Percentiles rank a stretch among this genome's conserved stretches.
phyloP scores from a whole-genome alignment of 2,888 invertebrate species.

The Stegana nigrithorax region DNA sequence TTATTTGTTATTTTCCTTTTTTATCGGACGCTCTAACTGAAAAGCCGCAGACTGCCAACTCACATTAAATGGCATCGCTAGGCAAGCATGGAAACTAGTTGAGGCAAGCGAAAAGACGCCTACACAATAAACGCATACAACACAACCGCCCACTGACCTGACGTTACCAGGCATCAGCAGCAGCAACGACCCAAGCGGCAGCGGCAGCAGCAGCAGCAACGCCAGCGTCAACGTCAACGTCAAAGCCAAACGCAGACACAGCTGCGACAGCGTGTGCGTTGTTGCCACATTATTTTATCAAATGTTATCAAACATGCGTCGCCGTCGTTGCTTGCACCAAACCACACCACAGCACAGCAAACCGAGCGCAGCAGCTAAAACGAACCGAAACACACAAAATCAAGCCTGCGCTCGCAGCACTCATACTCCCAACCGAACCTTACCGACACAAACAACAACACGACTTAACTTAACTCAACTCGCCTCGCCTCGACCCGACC shows the following conservation, averaged over 20 bases:
- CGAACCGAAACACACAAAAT: background rate
- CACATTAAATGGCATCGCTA: background rate
- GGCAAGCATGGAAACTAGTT: background rate
- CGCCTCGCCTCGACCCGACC: no score
- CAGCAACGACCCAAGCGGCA: background rate
- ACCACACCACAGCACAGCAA: background rate
- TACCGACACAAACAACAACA: no score
- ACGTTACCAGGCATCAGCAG: constrained; percentile 39
- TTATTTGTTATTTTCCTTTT: background rate
- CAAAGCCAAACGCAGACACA: no score
- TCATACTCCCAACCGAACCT: no score
- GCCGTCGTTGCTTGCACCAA: constrained; percentile 44
- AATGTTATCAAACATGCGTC: constrained; percentile 60
- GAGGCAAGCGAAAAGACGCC: background rate
- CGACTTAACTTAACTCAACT: no score
- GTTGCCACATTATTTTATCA: constrained; percentile 60
- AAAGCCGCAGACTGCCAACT: constrained; percentile 12
- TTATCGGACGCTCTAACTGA: constrained; percentile 2
- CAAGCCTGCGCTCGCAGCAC: background rate
- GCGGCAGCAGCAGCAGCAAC: constrained; percentile 1
- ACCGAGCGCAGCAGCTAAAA: background rate
- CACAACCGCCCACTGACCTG: constrained; percentile 54
- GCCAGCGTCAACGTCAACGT: background rate
- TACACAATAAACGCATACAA: background rate
- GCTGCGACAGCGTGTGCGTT: constrained; percentile 31